These are phyloP conservation scores for Australoheros facetus DNA, from an alignment of 2,797 vertebrate genomes.

Conservation along the genomic window DNA sequence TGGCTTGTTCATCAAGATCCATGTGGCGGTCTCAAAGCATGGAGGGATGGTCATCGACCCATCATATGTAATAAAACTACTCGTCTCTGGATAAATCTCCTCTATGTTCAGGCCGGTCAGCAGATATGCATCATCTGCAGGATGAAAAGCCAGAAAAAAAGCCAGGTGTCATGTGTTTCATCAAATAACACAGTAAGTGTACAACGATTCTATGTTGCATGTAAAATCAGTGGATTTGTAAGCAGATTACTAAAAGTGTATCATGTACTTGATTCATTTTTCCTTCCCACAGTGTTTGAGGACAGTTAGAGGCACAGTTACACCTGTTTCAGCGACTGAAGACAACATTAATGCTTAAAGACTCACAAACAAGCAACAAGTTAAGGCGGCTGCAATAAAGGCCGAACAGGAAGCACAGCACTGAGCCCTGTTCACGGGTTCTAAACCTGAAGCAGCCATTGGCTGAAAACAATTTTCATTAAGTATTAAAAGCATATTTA, in stretches of 20 bases:
- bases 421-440: background rate
- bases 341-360: background rate
- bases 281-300: too few species aligned
- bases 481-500: background rate
- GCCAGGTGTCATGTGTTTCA: background rate
- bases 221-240: background rate
- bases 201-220: background rate
- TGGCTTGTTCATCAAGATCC: slow-evolving; percentile 99
- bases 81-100: slow-evolving; percentile 95
- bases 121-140: slow-evolving; percentile 94
- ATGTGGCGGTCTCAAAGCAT: slow-evolving; percentile 95
- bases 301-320: background rate
- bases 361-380: background rate
- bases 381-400: background rate
- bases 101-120: slow-evolving; percentile 96
- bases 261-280: background rate
- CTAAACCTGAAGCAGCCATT: background rate
- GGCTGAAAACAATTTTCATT: background rate
- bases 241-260: background rate
- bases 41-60: slow-evolving; percentile 98
- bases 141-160: slow-evolving; percentile 2
- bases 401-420: background rate
- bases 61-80: slow-evolving; percentile 97
- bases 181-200: background rate
- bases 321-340: background rate